A percentile compares a stretch with the other conserved stretches of the same genome.
Conservation (phyloP, 1,140 invertebrate genomes). For the Zaprionus africanus region DNA sequence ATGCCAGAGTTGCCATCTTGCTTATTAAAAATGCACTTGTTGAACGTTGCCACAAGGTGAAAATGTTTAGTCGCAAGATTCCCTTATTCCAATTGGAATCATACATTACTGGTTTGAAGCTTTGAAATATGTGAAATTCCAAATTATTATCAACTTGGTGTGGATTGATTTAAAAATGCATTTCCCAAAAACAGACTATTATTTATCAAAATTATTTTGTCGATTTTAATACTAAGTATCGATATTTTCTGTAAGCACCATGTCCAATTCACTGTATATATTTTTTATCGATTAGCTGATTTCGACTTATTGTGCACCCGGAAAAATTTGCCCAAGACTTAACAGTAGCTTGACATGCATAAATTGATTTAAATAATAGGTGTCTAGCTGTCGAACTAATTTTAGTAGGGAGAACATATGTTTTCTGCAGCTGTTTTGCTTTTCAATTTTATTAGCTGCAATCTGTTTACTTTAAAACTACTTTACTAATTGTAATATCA, state of each 20-base stretch:
- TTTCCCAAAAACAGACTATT: neutral
- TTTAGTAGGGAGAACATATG: neutral
- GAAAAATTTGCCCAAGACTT: neutral
- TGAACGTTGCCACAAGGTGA: slow-evolving; percentile 29
- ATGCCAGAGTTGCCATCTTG: neutral
- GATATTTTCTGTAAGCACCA: neutral
- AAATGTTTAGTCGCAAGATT: neutral
- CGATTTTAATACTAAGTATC: neutral
- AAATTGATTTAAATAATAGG: neutral
- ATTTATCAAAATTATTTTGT: neutral
- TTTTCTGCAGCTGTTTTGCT: neutral
- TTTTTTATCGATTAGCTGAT: slow-evolving; percentile 11
- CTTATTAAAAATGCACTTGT: slow-evolving; percentile 22
- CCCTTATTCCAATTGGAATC: neutral
- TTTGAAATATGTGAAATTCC: neutral
- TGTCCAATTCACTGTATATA: neutral
- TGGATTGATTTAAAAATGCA: neutral
- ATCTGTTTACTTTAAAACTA: neutral
- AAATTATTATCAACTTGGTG: neutral
- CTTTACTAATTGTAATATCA: slow-evolving; percentile 35
- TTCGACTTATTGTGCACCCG: neutral
- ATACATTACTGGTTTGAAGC: neutral
- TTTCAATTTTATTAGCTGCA: neutral
- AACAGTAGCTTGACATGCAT: neutral
- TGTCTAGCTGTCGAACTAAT: neutral